These are phyloP conservation scores for Parochlus steinenii DNA, from an alignment of 2,888 invertebrate species.

Conservation along the genomic window DNA sequence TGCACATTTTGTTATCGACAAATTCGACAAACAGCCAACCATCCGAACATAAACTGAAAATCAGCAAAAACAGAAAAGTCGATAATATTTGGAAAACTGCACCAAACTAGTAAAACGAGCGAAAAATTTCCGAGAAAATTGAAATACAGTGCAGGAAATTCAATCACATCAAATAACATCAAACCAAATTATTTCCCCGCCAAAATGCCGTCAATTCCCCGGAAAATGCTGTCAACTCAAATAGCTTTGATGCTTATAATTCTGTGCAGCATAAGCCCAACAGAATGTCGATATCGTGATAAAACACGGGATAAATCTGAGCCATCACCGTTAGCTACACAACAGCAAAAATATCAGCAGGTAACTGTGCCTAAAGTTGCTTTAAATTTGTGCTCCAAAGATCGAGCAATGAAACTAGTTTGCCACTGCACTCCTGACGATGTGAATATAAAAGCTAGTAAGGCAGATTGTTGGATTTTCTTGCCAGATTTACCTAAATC, in stretches of 20 bases:
- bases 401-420: constrained; percentile 29
- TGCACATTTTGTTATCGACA: too few species aligned
- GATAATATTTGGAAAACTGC: too few species aligned
- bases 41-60: too few species aligned
- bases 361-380: neutral
- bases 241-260: constrained; percentile 11
- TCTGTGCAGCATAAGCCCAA: constrained; percentile 13
- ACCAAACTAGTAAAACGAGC: too few species aligned
- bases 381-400: constrained; percentile 26
- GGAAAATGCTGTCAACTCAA: too few species aligned
- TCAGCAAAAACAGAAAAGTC: too few species aligned
- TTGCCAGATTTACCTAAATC: constrained; percentile 47
- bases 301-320: constrained; percentile 4
- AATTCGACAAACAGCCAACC: too few species aligned
- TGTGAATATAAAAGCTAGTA: constrained; percentile 7
- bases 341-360: neutral
- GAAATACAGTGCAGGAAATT: too few species aligned
- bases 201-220: too few species aligned
- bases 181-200: too few species aligned
- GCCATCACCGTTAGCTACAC: constrained; percentile 8
- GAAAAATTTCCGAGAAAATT: too few species aligned
- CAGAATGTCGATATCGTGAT: constrained; percentile 11
- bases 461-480: constrained; percentile 62
- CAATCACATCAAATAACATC: too few species aligned
- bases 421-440: constrained; percentile 27